Conservation (phyloP, 2,113 vertebrate species). For the Serinus canaria region DNA sequence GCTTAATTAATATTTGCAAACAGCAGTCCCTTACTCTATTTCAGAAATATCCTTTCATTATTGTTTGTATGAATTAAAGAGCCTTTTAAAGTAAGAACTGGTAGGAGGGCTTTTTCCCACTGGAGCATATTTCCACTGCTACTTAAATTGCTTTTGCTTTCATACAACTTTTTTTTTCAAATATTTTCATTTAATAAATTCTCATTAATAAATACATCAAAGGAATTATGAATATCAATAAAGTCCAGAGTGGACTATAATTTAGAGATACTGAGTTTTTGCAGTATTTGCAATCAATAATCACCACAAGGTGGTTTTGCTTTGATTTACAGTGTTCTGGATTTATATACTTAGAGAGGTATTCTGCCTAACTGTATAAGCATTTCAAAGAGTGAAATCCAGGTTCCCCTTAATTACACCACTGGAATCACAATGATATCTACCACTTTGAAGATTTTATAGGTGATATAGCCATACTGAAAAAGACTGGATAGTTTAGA, state of each 20-base stretch:
- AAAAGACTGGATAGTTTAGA: background rate
- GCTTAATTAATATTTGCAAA: background rate
- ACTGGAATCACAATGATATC: background rate
- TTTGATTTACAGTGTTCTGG: background rate
- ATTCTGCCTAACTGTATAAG: background rate
- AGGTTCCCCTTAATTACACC: background rate
- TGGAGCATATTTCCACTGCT: background rate
- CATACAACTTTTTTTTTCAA: background rate
- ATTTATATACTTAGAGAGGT: background rate
- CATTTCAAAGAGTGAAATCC: background rate
- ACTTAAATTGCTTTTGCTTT: background rate
- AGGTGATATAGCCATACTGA: background rate
- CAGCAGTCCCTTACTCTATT: background rate
- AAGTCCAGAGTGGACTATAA: background rate
- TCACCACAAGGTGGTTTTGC: background rate
- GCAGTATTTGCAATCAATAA: background rate
- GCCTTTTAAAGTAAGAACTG: background rate
- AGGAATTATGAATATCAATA: background rate
- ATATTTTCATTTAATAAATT: background rate
- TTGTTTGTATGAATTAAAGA: background rate
- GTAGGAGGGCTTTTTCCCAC: background rate
- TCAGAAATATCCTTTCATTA: background rate
- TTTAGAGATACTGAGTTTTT: background rate
- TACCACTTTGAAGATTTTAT: background rate
- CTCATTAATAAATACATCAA: background rate